Conservation (phyloP, 2,797 vertebrate genomes). For the Agapornis canus region DNA sequence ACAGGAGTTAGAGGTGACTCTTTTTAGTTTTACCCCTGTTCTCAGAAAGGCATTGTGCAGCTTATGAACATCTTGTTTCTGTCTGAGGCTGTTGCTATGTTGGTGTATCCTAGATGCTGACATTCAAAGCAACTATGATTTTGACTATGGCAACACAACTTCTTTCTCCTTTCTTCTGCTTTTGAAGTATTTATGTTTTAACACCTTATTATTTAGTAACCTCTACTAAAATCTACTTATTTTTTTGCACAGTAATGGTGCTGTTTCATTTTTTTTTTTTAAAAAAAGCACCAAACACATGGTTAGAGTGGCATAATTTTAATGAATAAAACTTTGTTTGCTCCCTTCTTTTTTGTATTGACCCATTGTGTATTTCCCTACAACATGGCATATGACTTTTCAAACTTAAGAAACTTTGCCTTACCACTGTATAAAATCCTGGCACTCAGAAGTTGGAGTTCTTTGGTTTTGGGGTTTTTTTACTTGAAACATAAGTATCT, state of each 20-base stretch:
- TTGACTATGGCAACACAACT: background rate
- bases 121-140: background rate
- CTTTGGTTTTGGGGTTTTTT: background rate
- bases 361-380: background rate
- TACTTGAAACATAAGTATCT: background rate
- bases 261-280: background rate
- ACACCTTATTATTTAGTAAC: background rate
- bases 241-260: background rate
- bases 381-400: background rate
- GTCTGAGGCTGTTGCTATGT: background rate
- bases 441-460: background rate
- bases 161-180: background rate
- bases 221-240: background rate
- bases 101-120: background rate
- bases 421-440: background rate
- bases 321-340: background rate
- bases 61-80: background rate
- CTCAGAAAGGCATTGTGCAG: background rate
- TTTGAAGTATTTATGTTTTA: background rate
- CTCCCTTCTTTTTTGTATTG: background rate
- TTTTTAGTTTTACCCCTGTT: background rate
- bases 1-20: background rate
- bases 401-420: background rate
- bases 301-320: background rate
- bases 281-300: background rate